These are phyloP conservation scores for Champsocephalus esox DNA, from an alignment of 2,797 vertebrate species.

Conservation along the genomic window DNA sequence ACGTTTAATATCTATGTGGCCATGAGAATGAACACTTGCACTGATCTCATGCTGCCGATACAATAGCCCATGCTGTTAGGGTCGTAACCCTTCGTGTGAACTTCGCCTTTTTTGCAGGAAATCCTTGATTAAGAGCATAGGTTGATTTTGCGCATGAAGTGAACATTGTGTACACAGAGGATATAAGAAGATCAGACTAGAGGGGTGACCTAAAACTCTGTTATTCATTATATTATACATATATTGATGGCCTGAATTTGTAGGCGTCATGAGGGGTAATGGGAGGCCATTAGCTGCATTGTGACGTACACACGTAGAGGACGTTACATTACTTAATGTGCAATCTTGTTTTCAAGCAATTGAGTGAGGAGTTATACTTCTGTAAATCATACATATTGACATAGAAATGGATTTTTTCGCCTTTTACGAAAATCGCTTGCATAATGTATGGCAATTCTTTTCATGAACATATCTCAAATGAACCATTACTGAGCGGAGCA, in stretches of 20 bases:
- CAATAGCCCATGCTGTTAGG: constrained; percentile 12
- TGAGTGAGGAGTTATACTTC: not conserved
- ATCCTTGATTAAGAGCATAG: constrained; percentile 55
- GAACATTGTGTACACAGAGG: constrained; percentile 44
- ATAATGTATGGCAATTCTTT: constrained; percentile 52
- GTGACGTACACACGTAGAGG: constrained; percentile 2
- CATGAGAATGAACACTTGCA: constrained; percentile 14
- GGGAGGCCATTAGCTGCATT: constrained; percentile 28
- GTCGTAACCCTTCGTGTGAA: constrained; percentile 31
- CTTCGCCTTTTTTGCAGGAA: constrained; percentile 27
- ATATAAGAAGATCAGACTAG: constrained; percentile 65
- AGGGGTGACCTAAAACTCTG: constrained; percentile 40
- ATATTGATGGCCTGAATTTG: constrained; percentile 24
- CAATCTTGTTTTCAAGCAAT: not conserved
- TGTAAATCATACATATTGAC: constrained; percentile 46
- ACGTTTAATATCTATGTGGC: constrained; percentile 16
- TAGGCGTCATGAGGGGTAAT: constrained; percentile 31
- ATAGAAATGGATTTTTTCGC: constrained; percentile 33
- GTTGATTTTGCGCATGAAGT: constrained; percentile 62
- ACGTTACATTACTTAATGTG: not conserved
- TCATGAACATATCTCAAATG: constrained; percentile 42
- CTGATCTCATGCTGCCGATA: constrained; percentile 21
- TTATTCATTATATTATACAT: constrained; percentile 43
- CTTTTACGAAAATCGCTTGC: constrained; percentile 42
- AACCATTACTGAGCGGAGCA: constrained; percentile 31